These are phyloP conservation scores for Myotis vivesi DNA, from an alignment of 2,797 vertebrate genomes.

Conservation along the genomic window DNA sequence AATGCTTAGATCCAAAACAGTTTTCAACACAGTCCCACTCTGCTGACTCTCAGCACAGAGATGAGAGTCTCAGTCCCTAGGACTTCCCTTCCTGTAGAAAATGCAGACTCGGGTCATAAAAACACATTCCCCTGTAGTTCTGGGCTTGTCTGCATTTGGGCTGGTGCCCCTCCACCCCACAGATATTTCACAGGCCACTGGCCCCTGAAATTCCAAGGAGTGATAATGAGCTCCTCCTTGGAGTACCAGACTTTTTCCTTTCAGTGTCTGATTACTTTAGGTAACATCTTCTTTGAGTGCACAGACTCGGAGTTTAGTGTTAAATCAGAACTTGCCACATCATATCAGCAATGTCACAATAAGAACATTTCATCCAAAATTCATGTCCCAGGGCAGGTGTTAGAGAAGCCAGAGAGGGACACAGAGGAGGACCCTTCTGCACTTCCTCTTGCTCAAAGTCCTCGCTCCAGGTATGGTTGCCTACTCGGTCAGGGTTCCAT, in stretches of 20 bases:
- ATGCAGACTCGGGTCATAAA: background rate
- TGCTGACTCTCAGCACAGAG: background rate
- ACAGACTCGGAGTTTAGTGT: background rate
- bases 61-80: background rate
- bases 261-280: background rate
- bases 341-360: background rate
- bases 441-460: background rate
- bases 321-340: background rate
- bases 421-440: background rate
- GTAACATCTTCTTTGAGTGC: background rate
- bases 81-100: background rate
- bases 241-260: background rate
- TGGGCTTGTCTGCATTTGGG: background rate
- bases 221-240: background rate
- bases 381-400: background rate
- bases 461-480: background rate
- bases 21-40: background rate
- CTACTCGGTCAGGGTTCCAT: background rate
- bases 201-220: background rate
- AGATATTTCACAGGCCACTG: background rate
- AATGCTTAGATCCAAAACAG: constrained; percentile 1
- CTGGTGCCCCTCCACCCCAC: accelerated
- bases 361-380: constrained; percentile 1
- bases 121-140: background rate
- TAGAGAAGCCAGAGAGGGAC: background rate